Percentiles rank a stretch among this genome's conserved stretches.
These are phyloP conservation scores for Nibea coibor DNA, from an alignment of 2,113 vertebrate genomes.

Conservation along the genomic window DNA sequence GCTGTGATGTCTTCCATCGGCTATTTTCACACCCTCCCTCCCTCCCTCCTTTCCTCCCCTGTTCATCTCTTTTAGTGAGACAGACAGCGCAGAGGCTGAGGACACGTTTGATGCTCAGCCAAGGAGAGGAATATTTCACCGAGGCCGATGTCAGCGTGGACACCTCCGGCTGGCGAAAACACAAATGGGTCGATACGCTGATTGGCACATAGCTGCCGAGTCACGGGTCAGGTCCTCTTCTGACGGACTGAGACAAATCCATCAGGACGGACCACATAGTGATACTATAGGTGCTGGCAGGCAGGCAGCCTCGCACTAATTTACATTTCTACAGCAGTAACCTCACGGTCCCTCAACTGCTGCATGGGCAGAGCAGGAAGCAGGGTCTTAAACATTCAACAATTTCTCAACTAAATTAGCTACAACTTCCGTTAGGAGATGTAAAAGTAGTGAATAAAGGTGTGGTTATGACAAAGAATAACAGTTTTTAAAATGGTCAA, in stretches of 20 bases:
- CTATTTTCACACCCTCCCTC: constrained; percentile 31
- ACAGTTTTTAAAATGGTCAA: too few species aligned
- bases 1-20: constrained; percentile 34
- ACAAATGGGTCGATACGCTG: constrained; percentile 62
- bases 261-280: constrained; percentile 39
- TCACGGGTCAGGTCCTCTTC: constrained; percentile 27
- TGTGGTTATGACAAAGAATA: too few species aligned
- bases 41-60: not conserved
- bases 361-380: too few species aligned
- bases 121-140: constrained; percentile 64
- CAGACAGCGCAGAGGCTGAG: constrained; percentile 37
- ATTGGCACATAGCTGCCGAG: constrained; percentile 44
- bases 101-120: constrained; percentile 34
- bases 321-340: constrained; percentile 7
- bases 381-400: not conserved
- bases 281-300: not conserved
- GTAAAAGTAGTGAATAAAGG: not conserved
- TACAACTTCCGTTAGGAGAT: not conserved
- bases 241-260: constrained; percentile 47
- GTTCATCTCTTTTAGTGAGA: constrained; percentile 49
- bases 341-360: too few species aligned
- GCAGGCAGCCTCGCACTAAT: not conserved
- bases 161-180: constrained; percentile 61
- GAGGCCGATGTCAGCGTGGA: constrained; percentile 28
- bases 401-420: not conserved